phyloP scores from a whole-genome alignment of 2,113 vertebrate genomes.

The Eleginops maclovinus region DNA sequence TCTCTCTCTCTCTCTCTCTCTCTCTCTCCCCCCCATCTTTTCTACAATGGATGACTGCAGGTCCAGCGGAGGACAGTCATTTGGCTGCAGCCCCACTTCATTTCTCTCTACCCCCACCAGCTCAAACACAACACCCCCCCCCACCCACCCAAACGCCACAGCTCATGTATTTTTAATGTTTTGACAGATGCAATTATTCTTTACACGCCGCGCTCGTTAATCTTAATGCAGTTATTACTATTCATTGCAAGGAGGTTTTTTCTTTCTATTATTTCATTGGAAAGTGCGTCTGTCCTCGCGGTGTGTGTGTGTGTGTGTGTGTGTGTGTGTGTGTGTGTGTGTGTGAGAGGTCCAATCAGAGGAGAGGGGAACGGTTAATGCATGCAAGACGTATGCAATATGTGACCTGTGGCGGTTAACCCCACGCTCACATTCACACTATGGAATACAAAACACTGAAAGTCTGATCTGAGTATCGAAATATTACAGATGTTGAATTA shows the following conservation, averaged over 20 bases:
- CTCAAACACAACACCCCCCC: conserved; percentile 72
- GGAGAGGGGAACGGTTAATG: conserved; percentile 45
- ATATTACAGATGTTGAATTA: too few relatives aligned
- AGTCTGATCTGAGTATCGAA: too few relatives aligned
- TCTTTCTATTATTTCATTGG: conserved; percentile 72
- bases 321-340: too few relatives aligned
- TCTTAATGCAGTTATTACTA: conserved; percentile 85
- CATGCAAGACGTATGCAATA: conserved; percentile 68
- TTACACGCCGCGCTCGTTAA: conserved; percentile 82
- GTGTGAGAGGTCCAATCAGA: too few relatives aligned
- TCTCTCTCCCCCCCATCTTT: conserved; percentile 39
- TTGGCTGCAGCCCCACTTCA: conserved; percentile 74
- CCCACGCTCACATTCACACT: conserved; percentile 63
- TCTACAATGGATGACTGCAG: conserved; percentile 77
- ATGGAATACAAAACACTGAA: conserved; percentile 36
- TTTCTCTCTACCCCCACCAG: conserved; percentile 69
- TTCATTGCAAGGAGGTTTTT: conserved; percentile 75
- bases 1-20: too few relatives aligned
- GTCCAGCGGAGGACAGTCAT: conserved; percentile 79
- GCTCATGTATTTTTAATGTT: conserved; percentile 84
- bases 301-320: conserved; percentile 18
- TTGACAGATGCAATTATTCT: conserved; percentile 85
- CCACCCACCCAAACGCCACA: conserved; percentile 70
- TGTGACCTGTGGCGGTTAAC: conserved; percentile 76
- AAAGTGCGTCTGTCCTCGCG: conserved; percentile 44